Evolutionary conservation across 2,797 vertebrate genomes (phyloP), one percentile per base, ranked within the genome.

Genomic region (Taenioides sp.): DNA sequence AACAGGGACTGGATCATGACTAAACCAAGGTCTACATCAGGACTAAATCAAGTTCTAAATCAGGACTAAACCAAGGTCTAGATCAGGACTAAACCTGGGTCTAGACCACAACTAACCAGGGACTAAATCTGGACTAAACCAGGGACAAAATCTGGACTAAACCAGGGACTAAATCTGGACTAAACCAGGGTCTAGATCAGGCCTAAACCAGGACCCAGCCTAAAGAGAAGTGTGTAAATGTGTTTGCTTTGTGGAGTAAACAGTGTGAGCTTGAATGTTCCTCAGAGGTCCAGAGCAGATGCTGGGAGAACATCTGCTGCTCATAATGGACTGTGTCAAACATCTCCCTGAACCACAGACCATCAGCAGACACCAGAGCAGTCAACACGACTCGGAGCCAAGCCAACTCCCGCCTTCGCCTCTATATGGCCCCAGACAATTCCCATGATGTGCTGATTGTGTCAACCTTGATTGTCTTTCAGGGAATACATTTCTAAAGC

Each of bases 281-380:
- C 77, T 76, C 78, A 71, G 76, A 70, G 78, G 78, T 59, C 54
- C 28, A 43, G 31, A 73, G 67, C 77, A 73, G 82, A 74, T 59
- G 72, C 79, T 83, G 83, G n/a, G 84, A 85, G 59, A 60, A 76
- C 80, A 72, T 86, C 83, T 83, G 85, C 80, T 77, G n/a, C 63
- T 23, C 31, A 63, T 81, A 81, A 87, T 79, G 72, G 79, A 79
- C 75, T 47, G 70, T 0, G 67, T 59, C 59, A 67, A 78, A 75
- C 75, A 81, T 70, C 37, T 9, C 79, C 74, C 43, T 7, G 74
- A 50, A 27, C 28, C 72, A 43, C 70, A 73, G 65, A 62, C 74
- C 65, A 16, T 59, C 12, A 27, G 34, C 69, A 65, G 25, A 55
- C 43, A 3, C 5, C 34, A 58, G 49, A 49, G 23, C 10, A 17